phyloP scores from a whole-genome alignment of 2,888 invertebrate genomes.

The Quadroppia sp. region DNA sequence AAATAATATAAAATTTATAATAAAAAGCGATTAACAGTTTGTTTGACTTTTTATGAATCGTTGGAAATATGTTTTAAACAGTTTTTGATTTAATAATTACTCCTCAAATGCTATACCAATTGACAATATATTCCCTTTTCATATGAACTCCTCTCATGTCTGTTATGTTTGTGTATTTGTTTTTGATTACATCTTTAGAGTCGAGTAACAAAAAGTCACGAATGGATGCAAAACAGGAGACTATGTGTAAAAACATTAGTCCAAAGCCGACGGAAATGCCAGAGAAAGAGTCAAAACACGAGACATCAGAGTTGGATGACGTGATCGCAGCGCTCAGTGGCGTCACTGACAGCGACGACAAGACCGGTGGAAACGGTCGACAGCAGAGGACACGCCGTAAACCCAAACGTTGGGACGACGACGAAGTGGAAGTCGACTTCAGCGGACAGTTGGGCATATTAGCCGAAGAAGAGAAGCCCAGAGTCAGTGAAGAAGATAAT shows the following conservation, averaged over 20 bases:
- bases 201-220: constrained; percentile 16
- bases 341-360: constrained; percentile 4
- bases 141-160: background rate
- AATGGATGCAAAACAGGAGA: background rate
- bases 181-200: background rate
- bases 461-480: background rate
- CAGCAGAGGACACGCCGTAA: constrained; percentile 39
- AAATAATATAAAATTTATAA: too few species aligned
- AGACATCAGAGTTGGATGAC: constrained; percentile 20
- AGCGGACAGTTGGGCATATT: constrained; percentile 32
- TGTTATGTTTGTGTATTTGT: background rate
- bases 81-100: too few species aligned
- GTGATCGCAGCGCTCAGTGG: constrained; percentile 23
- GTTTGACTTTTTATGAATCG: too few species aligned
- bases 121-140: background rate
- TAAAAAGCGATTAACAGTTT: too few species aligned
- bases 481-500: background rate
- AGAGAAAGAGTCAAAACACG: background rate
- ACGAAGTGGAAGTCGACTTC: constrained; percentile 40
- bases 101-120: too few species aligned
- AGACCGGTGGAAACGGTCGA: constrained; percentile 18
- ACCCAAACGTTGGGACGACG: constrained; percentile 43
- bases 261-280: background rate
- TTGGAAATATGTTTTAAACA: too few species aligned
- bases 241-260: too few species aligned